These are phyloP conservation scores for Callosobruchus maculatus DNA, from an alignment of 2,888 invertebrate species.

Conservation along the genomic window DNA sequence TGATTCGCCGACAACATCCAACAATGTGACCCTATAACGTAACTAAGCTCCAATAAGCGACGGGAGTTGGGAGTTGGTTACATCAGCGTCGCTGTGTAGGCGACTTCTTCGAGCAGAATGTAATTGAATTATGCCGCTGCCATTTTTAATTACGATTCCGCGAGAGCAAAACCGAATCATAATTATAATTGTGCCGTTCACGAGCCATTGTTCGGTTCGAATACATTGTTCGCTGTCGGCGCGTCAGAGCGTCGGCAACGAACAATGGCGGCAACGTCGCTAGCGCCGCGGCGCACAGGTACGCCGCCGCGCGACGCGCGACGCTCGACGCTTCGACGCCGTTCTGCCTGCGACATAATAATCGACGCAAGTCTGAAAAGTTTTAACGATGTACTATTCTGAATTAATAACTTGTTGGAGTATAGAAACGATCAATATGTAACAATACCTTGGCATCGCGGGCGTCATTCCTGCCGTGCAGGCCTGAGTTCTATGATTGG, in stretches of 20 bases:
- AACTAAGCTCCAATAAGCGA: neutral
- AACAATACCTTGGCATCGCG: conserved; percentile 25
- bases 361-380: conserved; percentile 48
- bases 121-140: conserved; percentile 15
- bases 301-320: too few relatives aligned
- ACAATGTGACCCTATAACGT: neutral
- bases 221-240: neutral
- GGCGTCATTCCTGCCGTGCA: neutral
- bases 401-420: conserved; percentile 47
- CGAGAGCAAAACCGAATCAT: conserved; percentile 43
- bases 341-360: conserved; percentile 26
- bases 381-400: conserved; percentile 47
- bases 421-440: conserved; percentile 41
- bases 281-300: conserved; percentile 14
- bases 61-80: neutral
- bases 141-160: conserved; percentile 45
- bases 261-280: conserved; percentile 43
- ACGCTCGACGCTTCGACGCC: neutral
- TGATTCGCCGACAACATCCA: neutral
- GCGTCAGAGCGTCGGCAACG: conserved; percentile 36
- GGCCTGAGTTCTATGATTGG: too few relatives aligned
- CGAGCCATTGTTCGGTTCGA: conserved; percentile 41
- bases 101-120: neutral
- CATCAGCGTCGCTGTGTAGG: neutral
- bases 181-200: conserved; percentile 46